Evolutionary conservation across 2,797 vertebrate genomes (phyloP).

Genomic region (Lepilemur septentrionalis): DNA sequence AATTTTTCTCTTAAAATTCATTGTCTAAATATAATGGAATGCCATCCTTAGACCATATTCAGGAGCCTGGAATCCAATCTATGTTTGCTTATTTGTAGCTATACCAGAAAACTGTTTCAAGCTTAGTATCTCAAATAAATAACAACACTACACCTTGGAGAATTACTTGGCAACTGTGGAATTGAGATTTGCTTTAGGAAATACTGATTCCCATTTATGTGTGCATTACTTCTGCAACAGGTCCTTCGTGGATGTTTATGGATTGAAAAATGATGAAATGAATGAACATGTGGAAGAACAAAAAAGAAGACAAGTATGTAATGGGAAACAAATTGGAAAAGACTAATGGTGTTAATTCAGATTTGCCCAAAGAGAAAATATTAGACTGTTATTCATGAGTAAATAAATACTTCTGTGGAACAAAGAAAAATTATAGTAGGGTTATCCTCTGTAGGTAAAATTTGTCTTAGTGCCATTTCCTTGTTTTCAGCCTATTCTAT

Average conservation of each 20-base stretch:
- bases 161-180: not conserved
- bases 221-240: not conserved
- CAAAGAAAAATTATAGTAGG: not conserved
- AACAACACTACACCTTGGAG: not conserved
- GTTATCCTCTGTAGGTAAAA: not conserved
- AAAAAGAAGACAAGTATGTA: not conserved
- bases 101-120: not conserved
- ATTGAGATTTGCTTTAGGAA: not conserved
- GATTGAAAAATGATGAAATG: not conserved
- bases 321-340: not conserved
- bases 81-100: not conserved
- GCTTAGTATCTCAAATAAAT: not conserved
- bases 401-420: not conserved
- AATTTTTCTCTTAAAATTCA: not conserved
- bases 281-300: not conserved
- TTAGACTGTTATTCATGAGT: not conserved
- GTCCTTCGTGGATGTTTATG: not conserved
- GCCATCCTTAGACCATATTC: not conserved
- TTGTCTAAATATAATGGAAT: constrained; percentile 13
- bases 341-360: not conserved
- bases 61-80: not conserved
- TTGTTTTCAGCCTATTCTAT: not conserved
- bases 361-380: not conserved
- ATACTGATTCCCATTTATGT: not conserved
- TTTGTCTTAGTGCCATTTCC: not conserved